These are phyloP conservation scores for Acrobasis consociella DNA, from an alignment of 2,888 invertebrate genomes.

Conservation along the genomic window DNA sequence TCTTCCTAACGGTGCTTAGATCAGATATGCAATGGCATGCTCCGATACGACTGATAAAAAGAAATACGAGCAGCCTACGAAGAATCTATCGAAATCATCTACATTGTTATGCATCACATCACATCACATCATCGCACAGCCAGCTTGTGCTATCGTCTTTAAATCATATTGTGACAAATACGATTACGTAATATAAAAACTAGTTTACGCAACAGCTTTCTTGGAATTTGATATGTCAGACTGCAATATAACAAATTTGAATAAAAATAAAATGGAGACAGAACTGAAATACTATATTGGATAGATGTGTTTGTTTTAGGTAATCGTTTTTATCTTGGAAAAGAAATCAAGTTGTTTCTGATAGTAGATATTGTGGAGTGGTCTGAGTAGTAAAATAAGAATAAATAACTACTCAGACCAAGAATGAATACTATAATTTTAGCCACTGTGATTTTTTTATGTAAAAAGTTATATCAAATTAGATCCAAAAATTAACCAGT, in stretches of 20 bases:
- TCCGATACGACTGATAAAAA: not conserved
- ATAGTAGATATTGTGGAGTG: too few relatives aligned
- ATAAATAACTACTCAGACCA: too few relatives aligned
- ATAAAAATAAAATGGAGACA: not conserved
- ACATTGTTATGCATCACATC: conserved; percentile 18
- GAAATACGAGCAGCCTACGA: not conserved
- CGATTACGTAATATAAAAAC: conserved; percentile 6
- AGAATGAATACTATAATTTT: too few relatives aligned
- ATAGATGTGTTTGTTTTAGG: too few relatives aligned
- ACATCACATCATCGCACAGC: not conserved
- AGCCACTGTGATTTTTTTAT: too few relatives aligned
- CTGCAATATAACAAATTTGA: not conserved
- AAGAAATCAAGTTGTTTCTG: too few relatives aligned
- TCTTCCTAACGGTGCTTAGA: not conserved
- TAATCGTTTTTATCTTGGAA: too few relatives aligned
- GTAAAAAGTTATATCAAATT: not conserved
- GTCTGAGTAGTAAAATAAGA: too few relatives aligned
- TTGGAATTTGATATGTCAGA: conserved; percentile 4
- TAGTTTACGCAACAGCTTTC: conserved; percentile 1
- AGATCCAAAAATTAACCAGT: not conserved
- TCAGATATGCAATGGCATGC: not conserved
- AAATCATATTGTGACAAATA: conserved; percentile 5
- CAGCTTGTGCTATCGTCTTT: conserved; percentile 1
- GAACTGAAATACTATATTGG: too few relatives aligned
- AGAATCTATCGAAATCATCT: conserved; percentile 29